These are phyloP conservation scores for Mustela nigripes DNA, from an alignment of 2,113 vertebrate species.

Conservation along the genomic window DNA sequence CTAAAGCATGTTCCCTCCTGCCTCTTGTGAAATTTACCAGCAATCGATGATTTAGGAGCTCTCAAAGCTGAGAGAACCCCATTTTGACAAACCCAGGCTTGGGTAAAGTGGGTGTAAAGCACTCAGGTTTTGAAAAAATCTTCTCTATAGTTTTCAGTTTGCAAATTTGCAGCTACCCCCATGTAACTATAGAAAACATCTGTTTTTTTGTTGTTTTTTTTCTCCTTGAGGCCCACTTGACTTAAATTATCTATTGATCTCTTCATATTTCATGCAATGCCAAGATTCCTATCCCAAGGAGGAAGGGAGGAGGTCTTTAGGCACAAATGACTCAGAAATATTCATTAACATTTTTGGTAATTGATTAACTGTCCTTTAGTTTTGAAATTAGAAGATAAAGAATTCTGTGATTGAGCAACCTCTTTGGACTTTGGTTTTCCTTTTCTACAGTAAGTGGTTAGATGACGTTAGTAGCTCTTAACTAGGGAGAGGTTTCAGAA, in stretches of 20 bases:
- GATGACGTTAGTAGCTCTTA: background rate
- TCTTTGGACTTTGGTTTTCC: background rate
- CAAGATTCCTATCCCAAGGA: background rate
- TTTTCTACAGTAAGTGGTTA: background rate
- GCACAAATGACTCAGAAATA: constrained; percentile 42
- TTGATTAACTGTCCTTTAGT: background rate
- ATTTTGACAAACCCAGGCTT: constrained; percentile 24
- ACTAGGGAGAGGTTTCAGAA: background rate
- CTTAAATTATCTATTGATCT: background rate
- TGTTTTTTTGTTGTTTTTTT: background rate
- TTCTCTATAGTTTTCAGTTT: background rate
- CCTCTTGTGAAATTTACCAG: background rate
- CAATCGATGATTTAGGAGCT: background rate
- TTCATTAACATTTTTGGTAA: background rate
- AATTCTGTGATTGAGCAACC: background rate
- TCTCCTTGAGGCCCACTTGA: background rate
- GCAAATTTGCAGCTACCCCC: background rate
- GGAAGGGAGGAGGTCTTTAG: background rate
- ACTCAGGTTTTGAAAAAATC: background rate
- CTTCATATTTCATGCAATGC: background rate
- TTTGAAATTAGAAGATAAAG: constrained; percentile 43
- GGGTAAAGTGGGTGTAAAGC: background rate
- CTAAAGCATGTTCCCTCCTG: background rate
- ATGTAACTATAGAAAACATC: background rate
- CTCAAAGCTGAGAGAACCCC: background rate